These are phyloP conservation scores for Ctena decussata DNA, from an alignment of 2,888 invertebrate genomes.

Conservation along the genomic window DNA sequence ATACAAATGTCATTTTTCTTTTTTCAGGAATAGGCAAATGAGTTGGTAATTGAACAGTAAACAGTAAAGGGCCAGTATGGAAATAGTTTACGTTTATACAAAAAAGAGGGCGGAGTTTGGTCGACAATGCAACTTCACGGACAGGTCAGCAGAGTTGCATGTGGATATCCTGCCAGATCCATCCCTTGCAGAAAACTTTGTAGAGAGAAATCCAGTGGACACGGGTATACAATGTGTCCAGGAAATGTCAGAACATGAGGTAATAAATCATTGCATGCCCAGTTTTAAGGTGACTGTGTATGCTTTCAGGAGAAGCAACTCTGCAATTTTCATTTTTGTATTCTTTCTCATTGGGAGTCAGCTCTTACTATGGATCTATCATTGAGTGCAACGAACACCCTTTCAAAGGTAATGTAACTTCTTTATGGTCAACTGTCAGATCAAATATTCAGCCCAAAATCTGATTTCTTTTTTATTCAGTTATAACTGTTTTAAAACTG, in stretches of 20 bases:
- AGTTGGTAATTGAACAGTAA: background rate
- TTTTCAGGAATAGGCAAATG: slow-evolving; percentile 10
- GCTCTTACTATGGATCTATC: too few species aligned
- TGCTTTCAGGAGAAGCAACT: too few species aligned
- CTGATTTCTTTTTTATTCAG: too few species aligned
- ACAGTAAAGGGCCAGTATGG: slow-evolving; percentile 79
- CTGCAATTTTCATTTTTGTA: too few species aligned
- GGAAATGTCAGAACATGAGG: slow-evolving; percentile 88
- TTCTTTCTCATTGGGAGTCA: too few species aligned
- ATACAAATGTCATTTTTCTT: background rate
- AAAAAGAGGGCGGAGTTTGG: slow-evolving; percentile 87
- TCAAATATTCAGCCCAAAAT: too few species aligned
- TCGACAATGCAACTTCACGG: slow-evolving; percentile 87
- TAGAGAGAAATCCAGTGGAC: slow-evolving; percentile 86
- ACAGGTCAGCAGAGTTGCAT: slow-evolving; percentile 87
- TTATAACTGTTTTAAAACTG: too few species aligned
- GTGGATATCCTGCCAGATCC: slow-evolving; percentile 87
- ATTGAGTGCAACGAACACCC: too few species aligned
- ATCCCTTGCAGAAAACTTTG: slow-evolving; percentile 83
- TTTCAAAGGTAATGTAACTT: too few species aligned
- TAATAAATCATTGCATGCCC: too few species aligned
- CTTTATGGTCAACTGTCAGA: too few species aligned
- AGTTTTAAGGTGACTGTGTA: too few species aligned
- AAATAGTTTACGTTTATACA: slow-evolving; percentile 87
- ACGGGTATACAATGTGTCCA: slow-evolving; percentile 86